These are phyloP conservation scores for Spilosoma lubricipeda DNA, from an alignment of 2,888 invertebrate genomes.

Conservation along the genomic window DNA sequence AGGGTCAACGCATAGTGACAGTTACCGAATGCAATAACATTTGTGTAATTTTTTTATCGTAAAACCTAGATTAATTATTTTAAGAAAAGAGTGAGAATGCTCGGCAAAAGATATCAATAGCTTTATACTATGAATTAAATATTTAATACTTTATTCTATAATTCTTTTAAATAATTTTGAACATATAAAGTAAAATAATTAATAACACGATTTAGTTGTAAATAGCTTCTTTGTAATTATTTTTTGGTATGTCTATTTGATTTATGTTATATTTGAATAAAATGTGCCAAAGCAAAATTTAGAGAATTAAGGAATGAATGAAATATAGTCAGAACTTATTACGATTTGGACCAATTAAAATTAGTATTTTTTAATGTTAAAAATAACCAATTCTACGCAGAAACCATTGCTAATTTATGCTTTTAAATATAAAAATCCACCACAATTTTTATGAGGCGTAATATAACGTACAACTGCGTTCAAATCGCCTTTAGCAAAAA, in stretches of 20 bases:
- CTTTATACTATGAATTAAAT: too few species aligned
- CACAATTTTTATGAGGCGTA: neutral
- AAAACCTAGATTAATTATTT: too few species aligned
- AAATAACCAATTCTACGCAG: neutral
- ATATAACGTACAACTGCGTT: neutral
- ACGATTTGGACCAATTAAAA: neutral
- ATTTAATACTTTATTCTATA: neutral
- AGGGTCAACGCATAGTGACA: neutral
- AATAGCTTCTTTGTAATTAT: too few species aligned
- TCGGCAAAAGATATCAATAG: too few species aligned
- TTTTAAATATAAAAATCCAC: neutral
- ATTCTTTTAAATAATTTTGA: neutral
- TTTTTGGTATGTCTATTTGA: too few species aligned
- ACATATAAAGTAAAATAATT: neutral
- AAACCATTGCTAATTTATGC: neutral
- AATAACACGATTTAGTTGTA: neutral
- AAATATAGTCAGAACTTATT: too few species aligned
- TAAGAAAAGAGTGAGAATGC: too few species aligned
- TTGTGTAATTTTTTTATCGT: too few species aligned
- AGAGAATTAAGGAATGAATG: too few species aligned
- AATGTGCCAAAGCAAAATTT: too few species aligned
- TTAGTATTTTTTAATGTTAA: neutral
- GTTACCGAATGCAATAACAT: neutral
- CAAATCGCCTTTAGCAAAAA: neutral
- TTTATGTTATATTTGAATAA: too few species aligned